These are phyloP conservation scores for Cinclus mexicanus DNA, from an alignment of 2,113 vertebrate genomes.

Conservation along the genomic window DNA sequence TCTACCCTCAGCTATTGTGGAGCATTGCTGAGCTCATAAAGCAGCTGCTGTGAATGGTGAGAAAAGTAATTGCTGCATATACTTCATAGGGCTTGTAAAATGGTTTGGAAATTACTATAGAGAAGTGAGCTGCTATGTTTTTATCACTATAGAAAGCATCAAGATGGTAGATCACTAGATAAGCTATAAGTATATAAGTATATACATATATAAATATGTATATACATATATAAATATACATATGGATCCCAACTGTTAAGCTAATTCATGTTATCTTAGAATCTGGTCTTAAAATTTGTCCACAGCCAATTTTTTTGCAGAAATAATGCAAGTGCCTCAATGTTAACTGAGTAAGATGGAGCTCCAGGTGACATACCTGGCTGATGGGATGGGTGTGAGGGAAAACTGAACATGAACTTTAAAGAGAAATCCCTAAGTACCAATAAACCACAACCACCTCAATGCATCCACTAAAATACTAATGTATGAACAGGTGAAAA, in stretches of 20 bases:
- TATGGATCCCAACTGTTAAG: not conserved
- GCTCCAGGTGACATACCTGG: not conserved
- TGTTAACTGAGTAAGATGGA: not conserved
- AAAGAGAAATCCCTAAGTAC: not conserved
- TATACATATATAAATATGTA: not conserved
- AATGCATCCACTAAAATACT: not conserved
- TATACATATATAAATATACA: not conserved
- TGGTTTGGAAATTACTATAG: conserved; percentile 9
- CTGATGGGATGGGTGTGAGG: not conserved
- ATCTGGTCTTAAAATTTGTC: not conserved
- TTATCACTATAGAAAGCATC: not conserved
- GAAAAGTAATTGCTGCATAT: conserved; percentile 41
- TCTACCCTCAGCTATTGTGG: not conserved
- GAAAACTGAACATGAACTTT: not conserved
- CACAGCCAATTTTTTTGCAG: not conserved
- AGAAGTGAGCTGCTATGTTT: conserved; percentile 20
- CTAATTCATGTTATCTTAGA: not conserved
- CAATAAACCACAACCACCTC: not conserved
- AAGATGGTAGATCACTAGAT: conserved; percentile 5
- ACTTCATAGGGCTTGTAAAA: conserved; percentile 38
- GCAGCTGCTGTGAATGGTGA: conserved; percentile 35
- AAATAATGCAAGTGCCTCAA: not conserved
- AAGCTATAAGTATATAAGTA: not conserved
- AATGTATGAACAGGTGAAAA: not conserved
- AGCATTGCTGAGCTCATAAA: conserved; percentile 25